Base-by-base conservation (phyloP, 2,797 vertebrate genomes). In the Lagocephalus sceleratus region DNA sequence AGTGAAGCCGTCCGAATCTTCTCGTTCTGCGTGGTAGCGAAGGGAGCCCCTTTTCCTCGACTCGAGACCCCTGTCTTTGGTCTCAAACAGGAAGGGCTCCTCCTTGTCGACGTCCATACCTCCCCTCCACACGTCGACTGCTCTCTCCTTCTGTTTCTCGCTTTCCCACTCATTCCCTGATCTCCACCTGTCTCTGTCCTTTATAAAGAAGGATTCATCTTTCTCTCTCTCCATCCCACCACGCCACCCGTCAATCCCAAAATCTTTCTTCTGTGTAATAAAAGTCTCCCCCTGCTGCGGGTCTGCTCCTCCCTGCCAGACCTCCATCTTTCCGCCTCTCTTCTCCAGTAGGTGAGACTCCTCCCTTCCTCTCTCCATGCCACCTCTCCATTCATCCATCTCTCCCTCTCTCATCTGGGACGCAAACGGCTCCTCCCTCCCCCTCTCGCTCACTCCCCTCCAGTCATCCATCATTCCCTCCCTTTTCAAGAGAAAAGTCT, bases 1-100 rank as follows among this genome's bases (percentile, higher is more conserved):
- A 4, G 92, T 82, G 73, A 92, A 94, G 83, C 93, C 90, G 76
- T 95, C 94, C 0, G 94, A 92, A 79, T 95, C 95, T 57, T 95
- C 94, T 65, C 91, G 88, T 54, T 94, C 92, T 0, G 91, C 91
- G 57, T 92, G 94, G 78, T 93, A 97, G 45, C 94, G 92, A 63
- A 95, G 90, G 26, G 94, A 94, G n/a, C 83, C 87, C 71, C 82
- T 66, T 49, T 83, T 83, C 71, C 78, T 78, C 12, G 73, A 76
- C 0, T 87, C 85, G 0, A 71, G 64, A 43, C 65, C 81, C 8
- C 63, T 75, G 17, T 85, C 85, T 66, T 86, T 86, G 74, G 51
- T 64, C 17, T 87, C 86, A 47, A 88, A 87, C 39, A 85, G 60
- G 69, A 88, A 88, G 12, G 82, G 56, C 7, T 89, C 83, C 3